Conservation (phyloP, 2,797 vertebrate species). For the Acestrorhynchus altus region DNA sequence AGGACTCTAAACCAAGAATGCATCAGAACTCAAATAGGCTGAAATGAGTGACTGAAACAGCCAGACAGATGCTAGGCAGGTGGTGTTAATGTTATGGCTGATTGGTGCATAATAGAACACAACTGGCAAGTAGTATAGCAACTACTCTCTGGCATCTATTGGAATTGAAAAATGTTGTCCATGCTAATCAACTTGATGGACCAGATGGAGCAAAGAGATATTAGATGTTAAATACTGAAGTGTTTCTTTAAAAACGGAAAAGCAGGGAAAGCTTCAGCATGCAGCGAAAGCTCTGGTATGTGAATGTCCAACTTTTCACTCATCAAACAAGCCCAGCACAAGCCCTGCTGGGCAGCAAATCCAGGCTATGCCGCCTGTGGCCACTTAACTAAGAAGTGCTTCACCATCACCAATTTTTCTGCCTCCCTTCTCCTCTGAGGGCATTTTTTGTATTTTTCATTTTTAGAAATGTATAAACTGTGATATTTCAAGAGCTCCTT, state of each 20-base stretch:
- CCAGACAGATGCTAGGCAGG: no score
- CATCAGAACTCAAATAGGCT: not conserved
- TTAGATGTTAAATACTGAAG: not conserved
- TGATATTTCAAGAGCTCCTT: constrained; percentile 65
- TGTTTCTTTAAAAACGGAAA: not conserved
- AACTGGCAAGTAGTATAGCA: no score
- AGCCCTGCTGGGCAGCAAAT: constrained; percentile 4
- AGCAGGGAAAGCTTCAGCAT: not conserved
- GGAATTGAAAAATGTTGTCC: not conserved
- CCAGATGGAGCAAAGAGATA: not conserved
- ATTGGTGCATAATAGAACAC: no score
- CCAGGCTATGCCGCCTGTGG: constrained; percentile 52
- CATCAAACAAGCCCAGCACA: constrained; percentile 2
- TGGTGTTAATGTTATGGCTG: no score
- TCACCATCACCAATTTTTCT: constrained; percentile 54
- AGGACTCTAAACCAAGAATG: not conserved
- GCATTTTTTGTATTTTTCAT: not conserved
- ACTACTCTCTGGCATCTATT: no score
- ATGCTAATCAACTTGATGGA: not conserved
- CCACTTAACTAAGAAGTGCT: constrained; percentile 62
- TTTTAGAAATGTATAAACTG: constrained; percentile 58
- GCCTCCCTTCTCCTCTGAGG: constrained; percentile 49
- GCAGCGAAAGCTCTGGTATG: constrained; percentile 28
- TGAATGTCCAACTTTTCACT: constrained; percentile 14
- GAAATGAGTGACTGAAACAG: no score